These are phyloP conservation scores for Hydrocynus forskahlii DNA, from an alignment of 2,797 vertebrate genomes.

Conservation along the genomic window DNA sequence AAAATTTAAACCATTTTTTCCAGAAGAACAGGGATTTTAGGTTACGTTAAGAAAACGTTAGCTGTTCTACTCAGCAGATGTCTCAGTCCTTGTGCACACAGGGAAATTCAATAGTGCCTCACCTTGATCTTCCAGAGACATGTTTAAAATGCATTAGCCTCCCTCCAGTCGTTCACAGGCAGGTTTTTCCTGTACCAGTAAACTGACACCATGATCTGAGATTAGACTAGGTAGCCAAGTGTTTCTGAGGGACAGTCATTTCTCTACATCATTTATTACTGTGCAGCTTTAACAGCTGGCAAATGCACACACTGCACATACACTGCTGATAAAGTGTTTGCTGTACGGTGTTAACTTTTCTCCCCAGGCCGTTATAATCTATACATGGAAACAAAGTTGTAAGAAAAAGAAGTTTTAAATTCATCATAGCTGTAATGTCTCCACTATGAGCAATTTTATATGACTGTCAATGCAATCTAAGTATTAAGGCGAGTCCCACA, in stretches of 20 bases:
- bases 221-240: neutral
- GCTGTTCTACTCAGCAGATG: slow-evolving; percentile 23
- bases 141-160: slow-evolving; percentile 38
- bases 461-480: too few relatives aligned
- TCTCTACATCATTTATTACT: neutral
- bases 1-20: too few relatives aligned
- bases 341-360: neutral
- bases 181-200: slow-evolving; percentile 16
- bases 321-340: neutral
- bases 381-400: too few relatives aligned
- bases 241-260: neutral
- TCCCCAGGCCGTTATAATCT: neutral
- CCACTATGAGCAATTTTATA: too few relatives aligned
- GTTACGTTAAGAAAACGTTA: slow-evolving; percentile 10
- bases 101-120: slow-evolving; percentile 29
- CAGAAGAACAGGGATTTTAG: neutral
- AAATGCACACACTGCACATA: neutral
- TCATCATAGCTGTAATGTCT: neutral
- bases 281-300: neutral
- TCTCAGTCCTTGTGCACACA: slow-evolving; percentile 13
- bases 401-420: neutral
- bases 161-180: slow-evolving; percentile 10
- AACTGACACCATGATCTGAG: slow-evolving; percentile 19
- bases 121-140: slow-evolving; percentile 29
- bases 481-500: too few relatives aligned